phyloP scores from a whole-genome alignment of 2,797 vertebrate species.

The Tolypeutes matacus region DNA sequence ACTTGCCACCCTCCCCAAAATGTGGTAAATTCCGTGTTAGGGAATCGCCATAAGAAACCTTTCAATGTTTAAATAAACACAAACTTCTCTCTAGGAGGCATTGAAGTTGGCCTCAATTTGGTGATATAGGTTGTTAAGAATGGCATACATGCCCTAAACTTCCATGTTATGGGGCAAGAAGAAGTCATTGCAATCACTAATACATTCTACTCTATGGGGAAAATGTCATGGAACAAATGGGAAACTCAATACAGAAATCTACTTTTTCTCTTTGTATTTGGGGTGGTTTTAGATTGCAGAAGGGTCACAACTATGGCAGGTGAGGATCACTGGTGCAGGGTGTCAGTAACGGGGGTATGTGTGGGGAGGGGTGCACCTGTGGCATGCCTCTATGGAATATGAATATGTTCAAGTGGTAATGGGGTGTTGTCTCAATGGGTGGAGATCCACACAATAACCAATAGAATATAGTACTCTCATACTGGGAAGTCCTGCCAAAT shows the following conservation, averaged over 20 bases:
- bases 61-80: neutral
- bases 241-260: neutral
- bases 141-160: neutral
- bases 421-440: too few species aligned
- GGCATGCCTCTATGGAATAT: too few species aligned
- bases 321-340: too few species aligned
- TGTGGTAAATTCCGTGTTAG: neutral
- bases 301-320: too few species aligned
- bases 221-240: neutral
- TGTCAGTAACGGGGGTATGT: too few species aligned
- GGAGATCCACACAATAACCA: too few species aligned
- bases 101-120: neutral
- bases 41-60: neutral
- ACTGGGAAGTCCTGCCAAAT: too few species aligned
- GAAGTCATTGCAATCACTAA: neutral
- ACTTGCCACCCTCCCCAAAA: neutral
- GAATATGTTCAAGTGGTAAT: too few species aligned
- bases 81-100: neutral
- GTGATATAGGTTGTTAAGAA: neutral
- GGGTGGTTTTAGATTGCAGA: too few species aligned
- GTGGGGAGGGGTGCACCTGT: too few species aligned
- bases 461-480: too few species aligned
- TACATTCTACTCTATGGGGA: neutral
- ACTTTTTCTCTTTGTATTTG: too few species aligned
- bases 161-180: neutral